Percentiles rank a stretch among this genome's conserved stretches.
These are phyloP conservation scores for Pionites leucogaster DNA, from an alignment of 2,113 vertebrate genomes.

Conservation along the genomic window DNA sequence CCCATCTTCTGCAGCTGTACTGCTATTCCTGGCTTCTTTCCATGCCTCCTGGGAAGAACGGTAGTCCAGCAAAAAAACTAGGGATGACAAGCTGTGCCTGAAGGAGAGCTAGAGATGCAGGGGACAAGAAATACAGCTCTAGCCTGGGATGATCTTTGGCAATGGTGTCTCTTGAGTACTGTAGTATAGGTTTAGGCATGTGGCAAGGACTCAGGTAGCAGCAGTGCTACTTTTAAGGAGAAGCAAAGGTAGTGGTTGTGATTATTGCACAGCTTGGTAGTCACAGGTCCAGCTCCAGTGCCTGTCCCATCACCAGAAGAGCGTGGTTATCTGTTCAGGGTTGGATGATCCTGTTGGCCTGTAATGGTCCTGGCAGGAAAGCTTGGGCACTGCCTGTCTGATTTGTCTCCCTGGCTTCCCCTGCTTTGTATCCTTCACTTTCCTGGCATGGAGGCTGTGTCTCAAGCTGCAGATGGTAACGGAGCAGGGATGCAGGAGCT, in stretches of 20 bases:
- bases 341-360: neutral
- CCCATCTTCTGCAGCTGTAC: neutral
- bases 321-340: rapidly evolving
- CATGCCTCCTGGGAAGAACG: neutral
- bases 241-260: neutral
- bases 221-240: neutral
- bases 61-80: neutral
- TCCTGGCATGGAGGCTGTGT: neutral
- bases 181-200: neutral
- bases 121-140: neutral
- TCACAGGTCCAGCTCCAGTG: rapidly evolving
- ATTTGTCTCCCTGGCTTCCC: constrained; percentile 37
- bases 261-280: neutral
- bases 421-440: neutral
- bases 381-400: neutral
- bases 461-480: neutral
- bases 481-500: neutral
- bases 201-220: neutral
- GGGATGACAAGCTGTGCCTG: neutral
- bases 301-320: rapidly evolving
- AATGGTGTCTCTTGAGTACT: rapidly evolving
- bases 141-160: neutral
- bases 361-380: neutral
- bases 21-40: neutral
- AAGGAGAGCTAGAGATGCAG: neutral